Conservation (phyloP, 1,140 invertebrate species). For the Heliconius melpomene region DNA sequence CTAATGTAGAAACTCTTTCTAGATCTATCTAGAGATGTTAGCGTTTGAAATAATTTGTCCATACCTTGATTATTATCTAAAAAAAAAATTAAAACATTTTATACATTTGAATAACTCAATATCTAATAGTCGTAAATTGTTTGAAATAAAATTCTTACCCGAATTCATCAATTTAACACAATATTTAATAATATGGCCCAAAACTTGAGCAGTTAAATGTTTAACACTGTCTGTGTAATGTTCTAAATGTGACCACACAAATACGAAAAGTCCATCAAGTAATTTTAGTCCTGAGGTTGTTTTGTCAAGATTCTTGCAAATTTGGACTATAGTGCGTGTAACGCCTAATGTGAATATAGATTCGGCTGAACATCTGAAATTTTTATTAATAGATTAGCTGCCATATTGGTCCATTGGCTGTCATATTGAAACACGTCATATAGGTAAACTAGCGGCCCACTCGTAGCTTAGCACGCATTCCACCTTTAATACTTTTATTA, state of each 20-base stretch:
- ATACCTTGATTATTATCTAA: conserved; percentile 51
- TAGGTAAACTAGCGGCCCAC: not conserved
- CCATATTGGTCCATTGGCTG: not conserved
- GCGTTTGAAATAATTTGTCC: conserved; percentile 41
- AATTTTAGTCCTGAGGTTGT: conserved; percentile 33
- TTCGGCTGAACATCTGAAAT: conserved; percentile 67
- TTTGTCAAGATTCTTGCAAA: conserved; percentile 56
- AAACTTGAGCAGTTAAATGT: conserved; percentile 75
- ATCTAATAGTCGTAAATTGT: too few relatives aligned
- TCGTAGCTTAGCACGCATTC: too few relatives aligned
- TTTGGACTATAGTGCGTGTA: conserved; percentile 56
- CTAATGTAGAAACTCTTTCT: conserved; percentile 64
- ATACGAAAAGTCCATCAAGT: conserved; percentile 57
- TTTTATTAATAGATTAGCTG: not conserved
- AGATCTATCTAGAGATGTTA: conserved; percentile 42
- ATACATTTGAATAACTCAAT: too few relatives aligned
- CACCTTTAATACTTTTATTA: too few relatives aligned
- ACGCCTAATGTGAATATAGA: conserved; percentile 62
- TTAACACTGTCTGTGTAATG: conserved; percentile 83
- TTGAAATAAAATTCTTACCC: conserved; percentile 45
- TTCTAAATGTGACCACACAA: conserved; percentile 78
- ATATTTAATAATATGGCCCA: conserved; percentile 70
- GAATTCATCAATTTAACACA: conserved; percentile 50
- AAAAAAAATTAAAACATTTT: conserved; percentile 11
- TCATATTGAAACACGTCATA: not conserved